phyloP scores from a whole-genome alignment of 1,140 invertebrate genomes.

The Leptoteleia sp. region DNA sequence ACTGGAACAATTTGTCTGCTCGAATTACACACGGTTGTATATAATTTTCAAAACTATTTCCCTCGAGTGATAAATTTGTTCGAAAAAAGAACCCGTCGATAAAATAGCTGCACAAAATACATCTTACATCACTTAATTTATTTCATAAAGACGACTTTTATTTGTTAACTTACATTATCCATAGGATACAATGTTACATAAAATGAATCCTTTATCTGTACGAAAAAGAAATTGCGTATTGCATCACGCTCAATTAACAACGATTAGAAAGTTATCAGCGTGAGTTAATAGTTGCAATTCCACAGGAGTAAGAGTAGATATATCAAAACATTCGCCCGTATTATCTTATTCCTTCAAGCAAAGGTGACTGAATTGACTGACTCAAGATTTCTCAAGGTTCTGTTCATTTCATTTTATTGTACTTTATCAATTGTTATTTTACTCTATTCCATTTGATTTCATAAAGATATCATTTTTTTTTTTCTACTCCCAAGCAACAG shows the following conservation, averaged over 20 bases:
- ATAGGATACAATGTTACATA: slow-evolving; percentile 24
- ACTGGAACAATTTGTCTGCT: too few relatives aligned
- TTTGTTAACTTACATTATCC: slow-evolving; percentile 14
- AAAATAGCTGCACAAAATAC: neutral
- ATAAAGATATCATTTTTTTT: too few relatives aligned
- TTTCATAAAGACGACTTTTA: slow-evolving; percentile 6
- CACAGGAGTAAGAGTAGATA: slow-evolving; percentile 18
- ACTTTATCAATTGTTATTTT: too few relatives aligned
- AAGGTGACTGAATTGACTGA: too few relatives aligned
- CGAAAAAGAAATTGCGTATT: slow-evolving; percentile 49
- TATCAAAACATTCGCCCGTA: neutral
- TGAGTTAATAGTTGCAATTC: slow-evolving; percentile 31
- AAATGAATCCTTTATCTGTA: slow-evolving; percentile 48
- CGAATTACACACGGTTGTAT: too few relatives aligned
- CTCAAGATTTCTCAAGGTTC: too few relatives aligned
- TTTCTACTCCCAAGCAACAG: too few relatives aligned
- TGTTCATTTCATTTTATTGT: too few relatives aligned
- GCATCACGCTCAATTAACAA: slow-evolving; percentile 57
- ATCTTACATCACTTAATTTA: slow-evolving; percentile 15
- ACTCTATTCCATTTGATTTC: too few relatives aligned
- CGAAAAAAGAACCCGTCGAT: neutral
- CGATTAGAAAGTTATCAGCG: slow-evolving; percentile 59
- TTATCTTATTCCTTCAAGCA: too few relatives aligned
- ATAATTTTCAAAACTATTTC: slow-evolving; percentile 1
- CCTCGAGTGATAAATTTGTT: slow-evolving; percentile 2